A percentile compares a stretch with the other conserved stretches of the same genome.
Evolutionary conservation across 2,888 invertebrate genomes (phyloP).

Genomic region (Cacoxenus indagator): DNA sequence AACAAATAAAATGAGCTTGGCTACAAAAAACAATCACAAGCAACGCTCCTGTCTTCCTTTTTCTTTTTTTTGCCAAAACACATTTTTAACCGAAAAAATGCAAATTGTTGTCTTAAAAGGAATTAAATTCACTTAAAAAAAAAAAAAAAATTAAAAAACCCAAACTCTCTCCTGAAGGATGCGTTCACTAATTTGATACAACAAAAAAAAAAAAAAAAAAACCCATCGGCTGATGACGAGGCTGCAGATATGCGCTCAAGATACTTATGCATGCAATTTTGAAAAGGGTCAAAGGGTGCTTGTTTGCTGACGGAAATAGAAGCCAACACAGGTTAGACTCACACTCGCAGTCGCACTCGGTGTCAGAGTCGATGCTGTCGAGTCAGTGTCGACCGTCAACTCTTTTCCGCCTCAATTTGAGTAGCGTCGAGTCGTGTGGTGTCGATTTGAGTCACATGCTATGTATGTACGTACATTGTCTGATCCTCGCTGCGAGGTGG

Average conservation of each 20-base stretch:
- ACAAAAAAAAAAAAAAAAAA: too few relatives aligned
- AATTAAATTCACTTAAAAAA: constrained; percentile 50
- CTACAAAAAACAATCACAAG: constrained; percentile 38
- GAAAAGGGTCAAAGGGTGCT: constrained; percentile 21
- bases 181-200: constrained; percentile 52
- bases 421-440: neutral
- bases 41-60: constrained; percentile 35
- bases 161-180: constrained; percentile 31
- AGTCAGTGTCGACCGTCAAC: neutral
- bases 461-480: too few relatives aligned
- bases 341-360: neutral
- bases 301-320: constrained; percentile 9
- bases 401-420: neutral
- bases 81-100: constrained; percentile 50
- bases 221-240: neutral
- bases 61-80: constrained; percentile 9
- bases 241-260: constrained; percentile 11
- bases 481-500: too few relatives aligned
- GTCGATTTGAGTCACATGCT: too few relatives aligned
- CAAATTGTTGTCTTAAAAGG: constrained; percentile 50
- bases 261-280: constrained; percentile 14
- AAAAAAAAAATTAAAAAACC: constrained; percentile 29
- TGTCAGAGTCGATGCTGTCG: neutral
- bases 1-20: constrained; percentile 21
- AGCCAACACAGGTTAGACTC: neutral